Evolutionary conservation across 1,140 invertebrate species (phyloP), one percentile per base, ranked within the genome.

Genomic region (Agrypnia vestita): DNA sequence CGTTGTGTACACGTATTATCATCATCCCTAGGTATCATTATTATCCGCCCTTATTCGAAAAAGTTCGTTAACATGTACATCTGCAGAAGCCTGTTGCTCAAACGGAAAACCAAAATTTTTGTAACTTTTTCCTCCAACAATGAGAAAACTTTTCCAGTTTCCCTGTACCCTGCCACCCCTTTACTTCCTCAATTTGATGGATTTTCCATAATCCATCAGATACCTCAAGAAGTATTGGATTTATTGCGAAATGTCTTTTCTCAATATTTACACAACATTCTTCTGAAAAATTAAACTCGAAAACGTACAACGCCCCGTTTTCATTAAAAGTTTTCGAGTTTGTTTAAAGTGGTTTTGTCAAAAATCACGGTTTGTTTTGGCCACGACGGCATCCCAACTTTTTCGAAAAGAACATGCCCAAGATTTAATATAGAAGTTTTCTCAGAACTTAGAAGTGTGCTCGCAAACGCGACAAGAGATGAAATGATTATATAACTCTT

Each of bases 291-390:
- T 53, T 53, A n/a, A 53, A 13, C 17, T 6, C 13, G 51, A 53
- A 53, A 53, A 53, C 51, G 12, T 53, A 0, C 51, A 11, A 17
- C 51, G 51, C 13, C 13, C 51, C 13, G 0, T 53, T 53, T 53
- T 53, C 51, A 53, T 53, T 53, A 53, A 53, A 53, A 53, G 51
- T 53, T 53, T 12, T 13, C 51, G 17, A 53, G 51, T n/a, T 53
- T 53, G 51, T 53, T n/a, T 53, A n/a, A 53, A 53, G 51, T 53
- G 51, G 51, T 53, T 13, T 53, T 17, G 25, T 35, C 25, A 35
- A 35, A 35, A 35, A 35, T 35, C 25, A 35, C 25, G 1, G 25
- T 35, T 35, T 35, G 25, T 35, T 35, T 35, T 35, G 25, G 1
- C 25, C 25, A 3, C 25, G 25, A 35, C 1, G 6, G 6, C 1